Base-by-base conservation (phyloP, 2,797 vertebrate genomes). In the Gallinago solitaria region DNA sequence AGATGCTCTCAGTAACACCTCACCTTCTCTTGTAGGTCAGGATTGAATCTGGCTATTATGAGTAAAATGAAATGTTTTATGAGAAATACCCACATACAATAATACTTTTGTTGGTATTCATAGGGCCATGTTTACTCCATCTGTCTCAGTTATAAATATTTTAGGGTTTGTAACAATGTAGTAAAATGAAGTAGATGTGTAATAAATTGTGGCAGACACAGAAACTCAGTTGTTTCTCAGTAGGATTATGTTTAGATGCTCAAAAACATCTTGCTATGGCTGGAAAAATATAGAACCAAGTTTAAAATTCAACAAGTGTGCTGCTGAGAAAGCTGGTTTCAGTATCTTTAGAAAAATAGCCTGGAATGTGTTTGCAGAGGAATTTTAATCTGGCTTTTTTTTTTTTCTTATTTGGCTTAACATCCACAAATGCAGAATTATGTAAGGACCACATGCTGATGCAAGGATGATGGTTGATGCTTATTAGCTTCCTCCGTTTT, bases 81-180 rank as follows among this genome's bases (percentile, higher is more conserved):
- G 25, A 89, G 68, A 89, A 79, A 89, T 89, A 48, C 16, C 11
- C 51, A 68, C 17, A 27, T 63, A 63, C 69, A 43, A 81, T 70
- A 73, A 73, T 89, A 67, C 21, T 89, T 86, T 15, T 12, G 15
- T 90, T 96, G 77, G 83, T 94, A 96, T 89, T 90, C 87, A 79
- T 17, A 76, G 59, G 54, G 21, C 43, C 54, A 35, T 65, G 51
- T 59, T 83, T 76, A 70, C 60, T 84, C 90, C 74, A 84, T 96
- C 88, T 93, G 90, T 87, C 67, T 89, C n/a, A n/a, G 74, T 69
- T 89, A 84, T 87, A 95, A 95, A 92, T 90, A 92, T 67, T 94
- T 83, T 83, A 53, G 74, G 14, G 27, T 87, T 84, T 84, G 25
- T 87, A 92, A 89, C 54, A 74, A 53, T 35, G 47, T 67, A 87